phyloP scores from a whole-genome alignment of 1,140 invertebrate genomes.

The Lethocerus indicus region DNA sequence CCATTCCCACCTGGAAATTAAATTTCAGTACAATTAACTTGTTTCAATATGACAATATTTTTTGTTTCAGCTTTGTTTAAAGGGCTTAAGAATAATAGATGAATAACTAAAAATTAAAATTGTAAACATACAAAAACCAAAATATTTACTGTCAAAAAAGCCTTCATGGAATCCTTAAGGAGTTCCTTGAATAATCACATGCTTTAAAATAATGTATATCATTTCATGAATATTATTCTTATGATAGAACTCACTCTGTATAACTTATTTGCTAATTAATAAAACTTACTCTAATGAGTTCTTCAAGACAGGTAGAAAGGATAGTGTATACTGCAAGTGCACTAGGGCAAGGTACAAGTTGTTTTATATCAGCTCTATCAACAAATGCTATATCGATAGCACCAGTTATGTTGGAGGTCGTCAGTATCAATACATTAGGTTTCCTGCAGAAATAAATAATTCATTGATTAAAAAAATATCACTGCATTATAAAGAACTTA shows the following conservation, averaged over 20 bases:
- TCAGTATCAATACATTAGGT: constrained; percentile 83
- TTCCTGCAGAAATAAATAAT: constrained; percentile 28
- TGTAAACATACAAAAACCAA: constrained; percentile 1
- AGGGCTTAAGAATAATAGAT: background rate
- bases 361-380: constrained; percentile 88
- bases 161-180: background rate
- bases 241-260: constrained; percentile 7
- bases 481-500: too few species aligned
- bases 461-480: too few species aligned
- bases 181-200: constrained; percentile 14
- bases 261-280: constrained; percentile 1
- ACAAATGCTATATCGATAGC: constrained; percentile 91
- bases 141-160: constrained; percentile 5
- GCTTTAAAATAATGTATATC: constrained; percentile 12
- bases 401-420: constrained; percentile 88
- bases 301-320: constrained; percentile 54
- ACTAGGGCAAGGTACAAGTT: constrained; percentile 73
- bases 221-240: constrained; percentile 6
- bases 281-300: constrained; percentile 52
- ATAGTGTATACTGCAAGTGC: constrained; percentile 64
- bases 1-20: background rate
- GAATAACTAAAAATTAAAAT: background rate
- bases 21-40: background rate
- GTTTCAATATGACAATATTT: background rate
- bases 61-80: background rate